phyloP scores from a whole-genome alignment of 2,113 vertebrate genomes.

The Neofelis nebulosa region DNA sequence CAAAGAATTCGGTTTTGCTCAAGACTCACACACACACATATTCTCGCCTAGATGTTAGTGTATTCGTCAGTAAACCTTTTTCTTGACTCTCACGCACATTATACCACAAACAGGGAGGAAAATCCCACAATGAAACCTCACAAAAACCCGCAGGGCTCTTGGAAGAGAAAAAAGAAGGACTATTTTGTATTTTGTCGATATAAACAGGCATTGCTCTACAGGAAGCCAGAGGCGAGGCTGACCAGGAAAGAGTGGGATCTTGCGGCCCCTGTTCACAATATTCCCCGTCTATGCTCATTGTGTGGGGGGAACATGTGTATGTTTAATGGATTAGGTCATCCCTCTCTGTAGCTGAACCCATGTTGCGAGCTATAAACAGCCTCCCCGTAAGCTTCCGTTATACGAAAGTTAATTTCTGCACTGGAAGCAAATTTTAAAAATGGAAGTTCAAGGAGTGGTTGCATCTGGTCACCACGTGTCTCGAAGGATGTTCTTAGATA shows the following conservation, averaged over 20 bases:
- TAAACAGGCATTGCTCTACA: background rate
- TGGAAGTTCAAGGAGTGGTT: accelerated
- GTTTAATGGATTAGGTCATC: background rate
- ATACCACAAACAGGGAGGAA: background rate
- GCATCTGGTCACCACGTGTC: background rate
- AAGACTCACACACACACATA: background rate
- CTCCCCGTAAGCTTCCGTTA: accelerated
- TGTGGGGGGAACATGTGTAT: accelerated
- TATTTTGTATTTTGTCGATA: accelerated
- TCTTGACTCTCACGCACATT: background rate
- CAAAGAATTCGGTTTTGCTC: background rate
- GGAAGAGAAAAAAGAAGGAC: background rate
- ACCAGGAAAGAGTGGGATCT: background rate
- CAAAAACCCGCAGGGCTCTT: background rate
- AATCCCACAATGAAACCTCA: accelerated
- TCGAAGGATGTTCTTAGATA: accelerated
- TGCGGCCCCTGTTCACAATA: accelerated
- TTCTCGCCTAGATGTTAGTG: background rate
- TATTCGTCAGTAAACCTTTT: background rate
- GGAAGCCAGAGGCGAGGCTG: background rate
- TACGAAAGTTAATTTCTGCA: background rate
- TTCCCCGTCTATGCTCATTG: accelerated
- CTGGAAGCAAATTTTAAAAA: background rate
- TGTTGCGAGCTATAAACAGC: accelerated
- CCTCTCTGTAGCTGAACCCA: accelerated